Evolutionary conservation across 1,140 invertebrate genomes (phyloP).

Genomic region (Papilio helenus): DNA sequence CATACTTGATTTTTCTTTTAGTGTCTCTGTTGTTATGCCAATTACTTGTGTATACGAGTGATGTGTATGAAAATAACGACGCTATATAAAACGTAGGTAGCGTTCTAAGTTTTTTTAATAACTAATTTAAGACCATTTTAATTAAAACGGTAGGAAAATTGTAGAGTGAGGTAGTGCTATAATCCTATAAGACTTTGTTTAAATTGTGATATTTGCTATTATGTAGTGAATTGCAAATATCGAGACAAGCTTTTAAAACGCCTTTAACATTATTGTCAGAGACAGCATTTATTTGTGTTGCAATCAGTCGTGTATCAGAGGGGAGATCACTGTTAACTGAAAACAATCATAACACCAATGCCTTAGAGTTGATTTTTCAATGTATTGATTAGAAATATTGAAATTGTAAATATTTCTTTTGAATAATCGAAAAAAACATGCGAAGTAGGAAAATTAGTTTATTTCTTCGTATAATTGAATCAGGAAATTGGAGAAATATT

Average conservation of each 20-base stretch:
- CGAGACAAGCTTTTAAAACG: not conserved
- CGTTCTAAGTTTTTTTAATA: too few relatives aligned
- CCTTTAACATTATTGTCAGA: not conserved
- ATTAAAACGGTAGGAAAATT: too few relatives aligned
- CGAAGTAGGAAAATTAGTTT: not conserved
- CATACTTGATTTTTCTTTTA: not conserved
- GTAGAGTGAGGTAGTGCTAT: not conserved
- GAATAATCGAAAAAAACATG: not conserved
- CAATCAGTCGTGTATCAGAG: not conserved
- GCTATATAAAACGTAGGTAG: too few relatives aligned
- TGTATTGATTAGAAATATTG: not conserved
- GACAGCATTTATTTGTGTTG: constrained; percentile 20
- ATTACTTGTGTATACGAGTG: not conserved
- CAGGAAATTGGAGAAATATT: not conserved
- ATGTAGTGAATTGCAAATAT: constrained; percentile 13
- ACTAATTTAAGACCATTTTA: too few relatives aligned
- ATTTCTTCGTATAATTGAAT: not conserved
- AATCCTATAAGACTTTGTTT: not conserved
- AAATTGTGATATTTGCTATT: not conserved
- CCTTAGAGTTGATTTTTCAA: not conserved
- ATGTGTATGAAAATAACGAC: not conserved
- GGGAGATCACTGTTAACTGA: not conserved
- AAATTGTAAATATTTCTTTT: not conserved
- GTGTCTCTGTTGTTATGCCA: not conserved
- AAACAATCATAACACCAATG: not conserved